These are phyloP conservation scores for Rhyacichthys aspro DNA, from an alignment of 2,797 vertebrate species.

Conservation along the genomic window DNA sequence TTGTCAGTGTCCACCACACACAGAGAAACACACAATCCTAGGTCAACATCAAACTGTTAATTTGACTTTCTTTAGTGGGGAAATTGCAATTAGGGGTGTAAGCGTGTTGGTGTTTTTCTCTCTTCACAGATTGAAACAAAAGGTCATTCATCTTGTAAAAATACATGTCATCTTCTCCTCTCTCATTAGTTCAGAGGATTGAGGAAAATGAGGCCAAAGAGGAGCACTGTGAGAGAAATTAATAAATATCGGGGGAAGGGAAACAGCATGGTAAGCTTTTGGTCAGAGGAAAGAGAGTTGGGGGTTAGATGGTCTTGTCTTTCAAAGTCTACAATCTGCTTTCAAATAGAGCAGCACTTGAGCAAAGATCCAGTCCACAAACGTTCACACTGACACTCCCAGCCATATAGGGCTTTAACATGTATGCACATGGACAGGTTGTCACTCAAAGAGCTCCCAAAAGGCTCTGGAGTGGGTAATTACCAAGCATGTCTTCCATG, in stretches of 20 bases:
- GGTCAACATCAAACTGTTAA: slow-evolving; percentile 69
- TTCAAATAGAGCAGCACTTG: slow-evolving; percentile 39
- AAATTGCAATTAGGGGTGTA: slow-evolving; percentile 57
- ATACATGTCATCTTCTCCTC: slow-evolving; percentile 56
- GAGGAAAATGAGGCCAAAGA: slow-evolving; percentile 18
- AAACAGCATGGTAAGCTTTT: slow-evolving; percentile 2
- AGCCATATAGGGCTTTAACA: slow-evolving; percentile 65
- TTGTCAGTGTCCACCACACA: slow-evolving; percentile 19
- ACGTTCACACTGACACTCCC: slow-evolving; percentile 28
- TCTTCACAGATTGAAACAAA: slow-evolving; percentile 44
- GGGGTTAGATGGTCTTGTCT: slow-evolving; percentile 59
- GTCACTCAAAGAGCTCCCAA: slow-evolving; percentile 73
- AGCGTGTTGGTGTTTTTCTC: slow-evolving; percentile 34
- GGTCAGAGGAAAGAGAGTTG: slow-evolving; percentile 47
- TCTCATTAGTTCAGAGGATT: slow-evolving; percentile 58
- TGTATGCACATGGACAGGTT: slow-evolving; percentile 74
- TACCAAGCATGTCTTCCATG: slow-evolving; percentile 76
- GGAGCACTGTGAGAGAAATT: slow-evolving; percentile 25
- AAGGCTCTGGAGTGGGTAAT: slow-evolving; percentile 74
- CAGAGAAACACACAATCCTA: slow-evolving; percentile 37
- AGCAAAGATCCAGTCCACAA: slow-evolving; percentile 23
- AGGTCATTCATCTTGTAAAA: slow-evolving; percentile 68
- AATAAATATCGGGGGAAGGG: slow-evolving; percentile 23
- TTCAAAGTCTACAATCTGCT: slow-evolving; percentile 58
- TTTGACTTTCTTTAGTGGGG: slow-evolving; percentile 58